These are phyloP conservation scores for Beaufortia kweichowensis DNA, from an alignment of 2,113 vertebrate species.

Conservation along the genomic window DNA sequence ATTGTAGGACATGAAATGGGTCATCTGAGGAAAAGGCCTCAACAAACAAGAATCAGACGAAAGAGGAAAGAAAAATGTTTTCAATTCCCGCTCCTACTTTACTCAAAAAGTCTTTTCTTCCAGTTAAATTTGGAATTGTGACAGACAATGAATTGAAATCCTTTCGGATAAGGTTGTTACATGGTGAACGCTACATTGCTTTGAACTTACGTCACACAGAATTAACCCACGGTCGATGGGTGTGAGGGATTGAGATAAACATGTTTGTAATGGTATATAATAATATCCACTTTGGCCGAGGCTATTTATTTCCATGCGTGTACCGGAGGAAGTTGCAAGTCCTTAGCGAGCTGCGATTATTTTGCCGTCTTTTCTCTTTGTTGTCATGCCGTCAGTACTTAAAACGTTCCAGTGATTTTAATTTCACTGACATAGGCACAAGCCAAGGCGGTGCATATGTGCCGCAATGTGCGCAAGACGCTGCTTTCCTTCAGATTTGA, in stretches of 20 bases:
- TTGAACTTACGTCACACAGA: constrained; percentile 72
- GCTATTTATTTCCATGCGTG: constrained; percentile 52
- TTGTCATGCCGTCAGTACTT: constrained; percentile 68
- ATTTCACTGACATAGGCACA: constrained; percentile 61
- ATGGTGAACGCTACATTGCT: constrained; percentile 69
- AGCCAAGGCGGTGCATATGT: constrained; percentile 58
- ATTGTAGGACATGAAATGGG: constrained; percentile 19
- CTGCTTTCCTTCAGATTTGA: constrained; percentile 59
- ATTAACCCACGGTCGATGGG: constrained; percentile 60
- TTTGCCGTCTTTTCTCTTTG: constrained; percentile 39
- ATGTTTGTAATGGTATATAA: constrained; percentile 77
- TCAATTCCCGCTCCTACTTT: constrained; percentile 34
- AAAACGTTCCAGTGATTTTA: constrained; percentile 64
- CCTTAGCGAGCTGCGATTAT: constrained; percentile 55
- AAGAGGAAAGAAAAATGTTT: constrained; percentile 11
- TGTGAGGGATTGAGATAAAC: constrained; percentile 72
- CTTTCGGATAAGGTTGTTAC: constrained; percentile 65
- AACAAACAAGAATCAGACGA: constrained; percentile 29
- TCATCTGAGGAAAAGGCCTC: constrained; percentile 21
- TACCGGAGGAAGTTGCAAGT: constrained; percentile 54
- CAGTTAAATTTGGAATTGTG: constrained; percentile 56
- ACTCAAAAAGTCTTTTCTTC: constrained; percentile 53
- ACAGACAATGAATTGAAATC: constrained; percentile 63
- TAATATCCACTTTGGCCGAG: constrained; percentile 68
- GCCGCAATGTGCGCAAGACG: constrained; percentile 54